Evolutionary conservation across 2,113 vertebrate species (phyloP).

Genomic region (Ailurus styani): DNA sequence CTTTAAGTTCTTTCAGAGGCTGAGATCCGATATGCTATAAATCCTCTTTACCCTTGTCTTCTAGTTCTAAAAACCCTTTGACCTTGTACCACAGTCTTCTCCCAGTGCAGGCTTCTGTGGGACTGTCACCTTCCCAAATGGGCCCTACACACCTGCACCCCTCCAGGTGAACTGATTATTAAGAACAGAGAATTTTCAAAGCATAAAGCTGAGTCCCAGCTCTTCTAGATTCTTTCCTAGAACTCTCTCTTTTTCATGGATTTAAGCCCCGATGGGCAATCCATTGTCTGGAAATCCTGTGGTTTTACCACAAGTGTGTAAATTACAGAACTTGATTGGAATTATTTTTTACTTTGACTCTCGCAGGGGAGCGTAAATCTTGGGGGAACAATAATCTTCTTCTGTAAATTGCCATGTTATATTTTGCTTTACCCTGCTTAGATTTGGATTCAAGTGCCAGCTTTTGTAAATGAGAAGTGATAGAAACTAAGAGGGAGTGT

Average conservation of each 20-base stretch:
- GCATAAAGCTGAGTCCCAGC: not conserved
- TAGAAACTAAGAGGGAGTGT: not conserved
- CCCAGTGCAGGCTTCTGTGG: not conserved
- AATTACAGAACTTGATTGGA: not conserved
- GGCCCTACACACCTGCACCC: not conserved
- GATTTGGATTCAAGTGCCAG: not conserved
- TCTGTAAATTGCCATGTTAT: not conserved
- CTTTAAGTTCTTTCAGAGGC: not conserved
- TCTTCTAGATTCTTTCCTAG: not conserved
- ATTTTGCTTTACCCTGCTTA: not conserved
- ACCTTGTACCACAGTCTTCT: not conserved
- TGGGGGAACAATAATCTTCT: not conserved
- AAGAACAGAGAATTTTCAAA: not conserved
- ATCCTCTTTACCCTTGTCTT: not conserved
- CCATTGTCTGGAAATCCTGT: not conserved
- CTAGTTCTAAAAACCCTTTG: not conserved
- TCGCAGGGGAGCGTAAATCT: not conserved
- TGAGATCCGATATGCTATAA: not conserved
- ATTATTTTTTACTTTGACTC: not conserved
- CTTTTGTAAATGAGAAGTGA: not conserved
- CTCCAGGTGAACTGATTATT: not conserved
- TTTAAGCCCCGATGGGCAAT: not conserved
- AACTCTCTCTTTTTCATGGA: not conserved
- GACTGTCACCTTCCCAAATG: not conserved
- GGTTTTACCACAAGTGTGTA: not conserved